These are phyloP conservation scores for Hexactinellida sp. DNA, from an alignment of 37 sponge, comb jelly and placozoan species.

Conservation along the genomic window DNA sequence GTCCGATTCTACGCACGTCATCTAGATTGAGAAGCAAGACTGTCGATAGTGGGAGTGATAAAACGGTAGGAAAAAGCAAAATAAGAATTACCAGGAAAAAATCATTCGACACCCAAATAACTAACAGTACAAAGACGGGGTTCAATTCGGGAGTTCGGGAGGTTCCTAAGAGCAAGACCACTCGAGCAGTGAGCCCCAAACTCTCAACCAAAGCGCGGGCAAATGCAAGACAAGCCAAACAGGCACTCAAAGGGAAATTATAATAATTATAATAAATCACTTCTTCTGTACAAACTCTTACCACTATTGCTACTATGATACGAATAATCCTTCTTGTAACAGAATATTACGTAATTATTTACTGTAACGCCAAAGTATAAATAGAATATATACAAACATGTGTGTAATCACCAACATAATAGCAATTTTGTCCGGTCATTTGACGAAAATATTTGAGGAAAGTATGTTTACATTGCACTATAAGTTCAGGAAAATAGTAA, in stretches of 20 bases:
- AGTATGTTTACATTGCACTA: too few relatives aligned
- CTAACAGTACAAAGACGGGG: neutral
- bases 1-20: neutral
- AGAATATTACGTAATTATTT: too few relatives aligned
- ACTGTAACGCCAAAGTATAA: too few relatives aligned
- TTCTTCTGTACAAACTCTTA: too few relatives aligned
- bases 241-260: neutral
- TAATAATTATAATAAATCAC: neutral
- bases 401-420: too few relatives aligned
- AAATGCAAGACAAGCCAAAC: neutral
- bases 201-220: neutral
- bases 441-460: too few relatives aligned
- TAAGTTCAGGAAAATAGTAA: neutral
- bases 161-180: neutral
- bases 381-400: too few relatives aligned
- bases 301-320: too few relatives aligned
- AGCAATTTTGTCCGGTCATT: too few relatives aligned
- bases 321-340: too few relatives aligned
- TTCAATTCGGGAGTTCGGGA: neutral
- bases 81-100: too few relatives aligned
- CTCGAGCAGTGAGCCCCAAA: neutral
- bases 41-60: neutral
- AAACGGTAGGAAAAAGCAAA: neutral
- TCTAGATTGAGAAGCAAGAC: neutral
- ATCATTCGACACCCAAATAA: neutral